Base-by-base conservation (phyloP, 2,888 invertebrate genomes). In the Meganola albula region DNA sequence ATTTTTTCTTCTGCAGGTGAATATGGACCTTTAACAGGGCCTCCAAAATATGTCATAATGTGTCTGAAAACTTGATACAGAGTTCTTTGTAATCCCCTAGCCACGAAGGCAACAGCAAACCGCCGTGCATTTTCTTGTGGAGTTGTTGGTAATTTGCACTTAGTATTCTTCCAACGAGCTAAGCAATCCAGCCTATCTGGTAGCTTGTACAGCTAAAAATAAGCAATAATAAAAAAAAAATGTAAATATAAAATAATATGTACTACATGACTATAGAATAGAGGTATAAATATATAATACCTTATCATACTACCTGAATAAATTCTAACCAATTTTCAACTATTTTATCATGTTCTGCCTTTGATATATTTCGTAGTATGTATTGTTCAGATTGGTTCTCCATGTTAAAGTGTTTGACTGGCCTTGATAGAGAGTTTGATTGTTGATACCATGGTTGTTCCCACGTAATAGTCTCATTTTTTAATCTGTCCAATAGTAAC, bases 381-480 rank as follows among this genome's bases (percentile, higher is more conserved):
- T 61, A 75, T 24, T 44, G 33, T 13, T 61, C 53, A 7, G 13
- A 6, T 24, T 44, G 26, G n/a, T 47, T 26, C 31, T 49, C 43
- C 34, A 47, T 34, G 10, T 10, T 22, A 26, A 31, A 4, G 9
- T 31, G 38, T 30, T 61, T 47, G 4, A 68, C 26, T 24, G 60
- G 56, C 14, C 71, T 56, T 10, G 74, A 67, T 2, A 74, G 37
- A 10, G 60, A 50, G 21, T 44, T 58, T 10, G 56, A 38, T 28
- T 52, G 34, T 57, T 82, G 83, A 49, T 79, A 83, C 82, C 79
- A 82, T 3, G 83, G 83, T 41, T 65, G 72, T 4, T 62, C 44
- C 83, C 83, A 83, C 21, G 63, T 58, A 32, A 80, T 59, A 10
- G 38, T 27, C 41, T 58, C 59, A 31, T 51, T 9, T 16, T 47